Evolutionary conservation across 2,113 vertebrate genomes (phyloP).

Genomic region (Furnarius figulus): DNA sequence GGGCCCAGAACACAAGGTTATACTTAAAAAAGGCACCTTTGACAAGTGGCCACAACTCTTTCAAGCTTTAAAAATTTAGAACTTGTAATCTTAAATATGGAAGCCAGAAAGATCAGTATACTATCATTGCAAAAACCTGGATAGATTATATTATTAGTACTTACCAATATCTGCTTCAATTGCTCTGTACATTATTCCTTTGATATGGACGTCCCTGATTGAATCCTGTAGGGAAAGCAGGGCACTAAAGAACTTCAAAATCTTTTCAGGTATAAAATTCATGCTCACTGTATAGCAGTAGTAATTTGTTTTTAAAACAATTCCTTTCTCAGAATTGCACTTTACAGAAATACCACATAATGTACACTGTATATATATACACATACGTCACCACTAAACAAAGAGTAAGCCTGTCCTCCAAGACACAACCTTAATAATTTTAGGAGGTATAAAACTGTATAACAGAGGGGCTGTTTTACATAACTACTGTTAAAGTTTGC

Average conservation of each 20-base stretch:
- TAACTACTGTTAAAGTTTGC: not conserved
- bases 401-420: not conserved
- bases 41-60: not conserved
- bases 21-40: not conserved
- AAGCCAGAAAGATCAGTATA: not conserved
- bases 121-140: not conserved
- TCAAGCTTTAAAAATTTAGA: not conserved
- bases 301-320: not conserved
- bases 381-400: not conserved
- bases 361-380: not conserved
- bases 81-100: not conserved
- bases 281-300: not conserved
- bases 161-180: conserved; percentile 96
- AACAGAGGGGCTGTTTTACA: not conserved
- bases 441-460: not conserved
- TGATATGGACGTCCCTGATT: conserved; percentile 95
- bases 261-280: not conserved
- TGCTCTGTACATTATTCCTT: conserved; percentile 95
- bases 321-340: not conserved
- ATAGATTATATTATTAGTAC: not conserved
- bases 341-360: not conserved
- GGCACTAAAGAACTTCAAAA: not conserved
- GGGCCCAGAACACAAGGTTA: not conserved
- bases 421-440: not conserved
- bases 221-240: conserved; percentile 82